These are phyloP conservation scores for Theristicus caerulescens DNA, from an alignment of 2,113 vertebrate genomes.

Conservation along the genomic window DNA sequence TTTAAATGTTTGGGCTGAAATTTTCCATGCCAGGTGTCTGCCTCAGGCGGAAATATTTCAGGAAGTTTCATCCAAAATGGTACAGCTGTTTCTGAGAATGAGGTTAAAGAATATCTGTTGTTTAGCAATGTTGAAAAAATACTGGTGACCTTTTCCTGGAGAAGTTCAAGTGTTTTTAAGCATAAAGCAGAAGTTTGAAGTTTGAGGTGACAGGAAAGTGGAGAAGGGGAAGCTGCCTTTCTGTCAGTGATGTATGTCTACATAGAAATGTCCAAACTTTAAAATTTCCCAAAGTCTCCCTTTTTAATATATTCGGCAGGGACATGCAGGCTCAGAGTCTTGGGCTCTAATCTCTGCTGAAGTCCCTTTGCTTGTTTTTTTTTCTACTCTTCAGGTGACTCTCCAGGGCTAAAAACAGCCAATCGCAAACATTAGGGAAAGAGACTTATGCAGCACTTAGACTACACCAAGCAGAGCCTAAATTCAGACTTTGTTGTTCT, in stretches of 20 bases:
- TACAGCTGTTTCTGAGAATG: conserved; percentile 58
- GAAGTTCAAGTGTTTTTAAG: neutral
- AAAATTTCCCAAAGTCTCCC: neutral
- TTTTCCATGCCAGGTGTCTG: conserved; percentile 59
- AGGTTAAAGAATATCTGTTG: conserved; percentile 32
- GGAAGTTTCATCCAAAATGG: conserved; percentile 50
- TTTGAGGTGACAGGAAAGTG: neutral
- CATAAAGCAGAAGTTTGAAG: neutral
- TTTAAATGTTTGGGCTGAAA: conserved; percentile 49
- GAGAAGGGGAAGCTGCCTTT: neutral
- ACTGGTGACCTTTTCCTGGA: neutral
- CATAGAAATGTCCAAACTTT: neutral
- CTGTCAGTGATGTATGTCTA: neutral
- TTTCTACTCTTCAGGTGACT: neutral
- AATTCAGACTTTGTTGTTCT: neutral
- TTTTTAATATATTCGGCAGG: neutral
- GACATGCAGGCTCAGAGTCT: neutral
- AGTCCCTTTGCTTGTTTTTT: neutral
- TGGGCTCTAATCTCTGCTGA: neutral
- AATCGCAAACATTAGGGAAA: neutral
- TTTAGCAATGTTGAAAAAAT: conserved; percentile 30
- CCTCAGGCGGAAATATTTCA: conserved; percentile 49
- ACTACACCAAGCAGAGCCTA: neutral
- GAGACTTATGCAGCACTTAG: neutral
- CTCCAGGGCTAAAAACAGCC: neutral